These are phyloP conservation scores for Brotula barbata DNA, from an alignment of 2,797 vertebrate genomes.

Conservation along the genomic window DNA sequence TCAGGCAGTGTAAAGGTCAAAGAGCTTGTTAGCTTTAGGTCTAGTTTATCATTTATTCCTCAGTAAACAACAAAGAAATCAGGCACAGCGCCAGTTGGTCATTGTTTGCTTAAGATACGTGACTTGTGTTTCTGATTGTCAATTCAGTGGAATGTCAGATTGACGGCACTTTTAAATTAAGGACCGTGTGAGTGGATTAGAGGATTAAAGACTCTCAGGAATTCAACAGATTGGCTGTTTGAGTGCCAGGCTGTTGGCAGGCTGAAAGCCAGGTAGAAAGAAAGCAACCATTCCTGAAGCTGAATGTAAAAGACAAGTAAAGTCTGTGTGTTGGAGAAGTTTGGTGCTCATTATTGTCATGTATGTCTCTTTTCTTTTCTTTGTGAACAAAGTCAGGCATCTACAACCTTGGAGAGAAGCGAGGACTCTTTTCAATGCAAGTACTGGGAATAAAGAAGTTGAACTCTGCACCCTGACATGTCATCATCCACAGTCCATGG, in stretches of 20 bases:
- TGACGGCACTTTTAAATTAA: conserved; percentile 54
- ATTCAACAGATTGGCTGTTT: conserved; percentile 17
- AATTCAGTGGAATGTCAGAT: conserved; percentile 24
- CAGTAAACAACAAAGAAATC: conserved; percentile 37
- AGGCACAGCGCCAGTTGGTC: neutral
- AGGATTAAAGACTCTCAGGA: conserved; percentile 53
- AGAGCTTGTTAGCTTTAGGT: conserved; percentile 30
- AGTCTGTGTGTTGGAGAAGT: conserved; percentile 13
- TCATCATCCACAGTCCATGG: conserved; percentile 8
- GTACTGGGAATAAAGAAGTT: conserved; percentile 55
- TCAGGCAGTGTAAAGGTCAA: conserved; percentile 67
- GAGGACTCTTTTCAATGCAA: conserved; percentile 51
- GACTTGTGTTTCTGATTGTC: conserved; percentile 8
- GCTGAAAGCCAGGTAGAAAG: conserved; percentile 31
- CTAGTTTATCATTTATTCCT: conserved; percentile 49
- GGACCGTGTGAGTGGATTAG: conserved; percentile 54
- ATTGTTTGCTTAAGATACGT: neutral
- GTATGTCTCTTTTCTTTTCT: conserved; percentile 4
- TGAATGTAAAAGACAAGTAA: neutral
- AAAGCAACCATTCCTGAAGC: conserved; percentile 18
- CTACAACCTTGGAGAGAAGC: conserved; percentile 41
- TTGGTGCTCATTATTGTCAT: conserved; percentile 9
- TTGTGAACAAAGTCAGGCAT: conserved; percentile 44
- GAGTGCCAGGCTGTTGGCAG: conserved; percentile 16
- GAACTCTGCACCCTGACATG: conserved; percentile 38